These are phyloP conservation scores for Lottia gigantea DNA, from an alignment of 2,888 invertebrate species.

Conservation along the genomic window DNA sequence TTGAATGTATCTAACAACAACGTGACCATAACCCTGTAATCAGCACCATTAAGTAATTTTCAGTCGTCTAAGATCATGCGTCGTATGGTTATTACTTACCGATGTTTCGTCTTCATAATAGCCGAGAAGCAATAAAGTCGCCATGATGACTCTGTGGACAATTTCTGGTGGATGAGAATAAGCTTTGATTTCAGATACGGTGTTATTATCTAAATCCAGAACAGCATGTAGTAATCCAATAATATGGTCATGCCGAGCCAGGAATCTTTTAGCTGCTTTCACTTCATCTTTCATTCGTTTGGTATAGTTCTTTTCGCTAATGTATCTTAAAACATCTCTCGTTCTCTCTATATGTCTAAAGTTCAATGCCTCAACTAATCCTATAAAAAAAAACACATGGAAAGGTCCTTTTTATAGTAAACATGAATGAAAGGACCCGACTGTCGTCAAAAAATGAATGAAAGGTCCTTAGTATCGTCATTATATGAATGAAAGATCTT, in stretches of 20 bases:
- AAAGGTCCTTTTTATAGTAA: no score
- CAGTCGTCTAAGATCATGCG: no score
- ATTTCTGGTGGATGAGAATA: slow-evolving; percentile 55
- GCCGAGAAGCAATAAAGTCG: slow-evolving; percentile 59
- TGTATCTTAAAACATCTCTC: not conserved
- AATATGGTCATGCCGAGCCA: slow-evolving; percentile 44
- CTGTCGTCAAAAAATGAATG: no score
- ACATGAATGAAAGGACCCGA: no score
- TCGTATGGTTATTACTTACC: no score
- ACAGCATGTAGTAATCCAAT: slow-evolving; percentile 49
- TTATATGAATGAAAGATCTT: no score
- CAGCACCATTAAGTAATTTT: no score
- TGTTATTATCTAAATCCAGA: slow-evolving; percentile 56
- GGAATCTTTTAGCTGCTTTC: slow-evolving; percentile 41
- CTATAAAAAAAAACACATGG: not conserved
- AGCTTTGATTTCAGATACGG: slow-evolving; percentile 62
- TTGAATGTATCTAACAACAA: no score
- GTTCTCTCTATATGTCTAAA: not conserved
- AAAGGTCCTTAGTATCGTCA: no score
- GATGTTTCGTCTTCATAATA: slow-evolving; percentile 60
- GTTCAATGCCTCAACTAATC: not conserved
- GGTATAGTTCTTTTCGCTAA: not conserved
- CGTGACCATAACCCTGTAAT: no score
- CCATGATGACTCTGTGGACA: slow-evolving; percentile 61
- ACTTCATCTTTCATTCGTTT: slow-evolving; percentile 28